phyloP scores from a whole-genome alignment of 2,888 invertebrate species.

The Allacma fusca region DNA sequence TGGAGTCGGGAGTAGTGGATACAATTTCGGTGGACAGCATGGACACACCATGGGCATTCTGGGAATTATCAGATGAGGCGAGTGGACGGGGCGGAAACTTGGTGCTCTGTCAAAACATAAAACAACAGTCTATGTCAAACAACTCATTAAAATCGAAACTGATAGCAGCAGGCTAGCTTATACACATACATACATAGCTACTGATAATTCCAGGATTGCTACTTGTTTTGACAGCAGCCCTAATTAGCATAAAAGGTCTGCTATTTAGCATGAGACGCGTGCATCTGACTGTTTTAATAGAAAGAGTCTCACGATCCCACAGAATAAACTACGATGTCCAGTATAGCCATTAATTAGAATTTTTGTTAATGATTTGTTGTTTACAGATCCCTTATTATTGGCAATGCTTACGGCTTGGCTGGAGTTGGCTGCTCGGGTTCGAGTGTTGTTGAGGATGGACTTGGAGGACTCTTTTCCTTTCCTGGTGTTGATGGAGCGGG shows the following conservation, averaged over 20 bases:
- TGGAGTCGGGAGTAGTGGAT: constrained; percentile 43
- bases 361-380: neutral
- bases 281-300: too few relatives aligned
- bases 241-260: too few relatives aligned
- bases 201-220: too few relatives aligned
- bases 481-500: constrained; percentile 26
- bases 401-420: constrained; percentile 11
- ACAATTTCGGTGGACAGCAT: constrained; percentile 42
- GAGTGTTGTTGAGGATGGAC: constrained; percentile 45
- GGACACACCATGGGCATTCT: constrained; percentile 47
- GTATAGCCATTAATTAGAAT: too few relatives aligned
- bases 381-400: neutral
- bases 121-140: constrained; percentile 67
- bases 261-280: too few relatives aligned
- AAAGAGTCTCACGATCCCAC: too few relatives aligned
- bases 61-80: constrained; percentile 43
- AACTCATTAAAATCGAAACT: too few relatives aligned
- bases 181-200: too few relatives aligned
- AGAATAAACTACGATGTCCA: too few relatives aligned
- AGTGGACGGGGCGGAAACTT: constrained; percentile 41
- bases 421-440: constrained; percentile 42
- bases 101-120: constrained; percentile 73
- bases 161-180: too few relatives aligned
- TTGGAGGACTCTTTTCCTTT: constrained; percentile 43
- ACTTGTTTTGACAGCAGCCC: too few relatives aligned